phyloP scores from a whole-genome alignment of 2,113 vertebrate genomes.

The Calidris pugnax region DNA sequence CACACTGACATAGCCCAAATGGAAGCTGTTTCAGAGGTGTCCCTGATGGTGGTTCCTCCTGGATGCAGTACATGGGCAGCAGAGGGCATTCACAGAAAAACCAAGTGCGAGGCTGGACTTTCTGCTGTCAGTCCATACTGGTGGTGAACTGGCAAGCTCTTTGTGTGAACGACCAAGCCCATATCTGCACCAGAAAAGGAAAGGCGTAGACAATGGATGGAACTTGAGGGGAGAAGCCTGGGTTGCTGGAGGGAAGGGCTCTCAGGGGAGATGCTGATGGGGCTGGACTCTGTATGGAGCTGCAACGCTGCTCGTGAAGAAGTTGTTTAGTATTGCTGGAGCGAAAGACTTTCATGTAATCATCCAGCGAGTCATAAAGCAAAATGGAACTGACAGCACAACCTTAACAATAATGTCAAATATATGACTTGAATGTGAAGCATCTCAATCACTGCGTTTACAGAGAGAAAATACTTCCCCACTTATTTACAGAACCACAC shows the following conservation, averaged over 20 bases:
- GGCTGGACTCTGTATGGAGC: not conserved
- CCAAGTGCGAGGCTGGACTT: not conserved
- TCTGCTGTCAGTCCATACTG: not conserved
- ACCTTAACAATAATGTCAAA: not conserved
- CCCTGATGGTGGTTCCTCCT: not conserved
- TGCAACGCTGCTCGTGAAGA: not conserved
- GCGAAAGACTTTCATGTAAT: not conserved
- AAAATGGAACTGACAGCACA: not conserved
- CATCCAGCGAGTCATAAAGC: not conserved
- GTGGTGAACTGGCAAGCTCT: not conserved
- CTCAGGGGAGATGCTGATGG: not conserved
- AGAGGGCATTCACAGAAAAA: not conserved
- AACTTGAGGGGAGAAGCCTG: not conserved
- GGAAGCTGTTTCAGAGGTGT: not conserved
- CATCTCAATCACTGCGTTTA: not conserved
- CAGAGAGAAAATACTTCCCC: not conserved
- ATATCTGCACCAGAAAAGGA: not conserved
- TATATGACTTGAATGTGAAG: not conserved
- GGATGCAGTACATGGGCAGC: not conserved
- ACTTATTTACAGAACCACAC: not conserved
- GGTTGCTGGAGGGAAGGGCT: not conserved
- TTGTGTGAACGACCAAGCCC: not conserved
- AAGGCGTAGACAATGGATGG: not conserved
- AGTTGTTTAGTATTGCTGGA: not conserved
- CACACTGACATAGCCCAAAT: too few species aligned